phyloP scores from a whole-genome alignment of 2,113 vertebrate genomes.

The Leucoraja erinaceus region DNA sequence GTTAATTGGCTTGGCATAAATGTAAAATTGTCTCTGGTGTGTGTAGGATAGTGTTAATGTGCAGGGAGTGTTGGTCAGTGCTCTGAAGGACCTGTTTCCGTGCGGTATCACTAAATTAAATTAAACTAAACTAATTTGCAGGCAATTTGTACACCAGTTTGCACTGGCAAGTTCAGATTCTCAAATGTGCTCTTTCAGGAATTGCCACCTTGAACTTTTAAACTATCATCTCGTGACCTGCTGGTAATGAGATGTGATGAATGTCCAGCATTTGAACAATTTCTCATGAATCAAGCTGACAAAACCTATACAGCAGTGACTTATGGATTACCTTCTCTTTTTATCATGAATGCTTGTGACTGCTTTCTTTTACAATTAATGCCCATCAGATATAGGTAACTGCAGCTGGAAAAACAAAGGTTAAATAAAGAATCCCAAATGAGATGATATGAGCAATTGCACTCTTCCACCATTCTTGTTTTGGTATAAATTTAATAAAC shows the following conservation, averaged over 20 bases:
- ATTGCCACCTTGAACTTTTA: not conserved
- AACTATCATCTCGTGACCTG: not conserved
- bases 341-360: not conserved
- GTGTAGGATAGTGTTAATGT: no score
- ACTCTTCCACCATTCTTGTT: not conserved
- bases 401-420: not conserved
- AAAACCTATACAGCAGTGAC: not conserved
- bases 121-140: no score
- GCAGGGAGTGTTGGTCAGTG: no score
- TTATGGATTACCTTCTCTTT: not conserved
- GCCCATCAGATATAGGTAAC: not conserved
- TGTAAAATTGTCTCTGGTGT: no score
- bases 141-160: not conserved
- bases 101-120: no score
- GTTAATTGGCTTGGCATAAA: no score
- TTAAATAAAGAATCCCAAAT: not conserved
- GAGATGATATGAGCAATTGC: not conserved
- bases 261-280: not conserved
- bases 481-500: not conserved
- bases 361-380: not conserved
- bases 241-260: constrained; percentile 12
- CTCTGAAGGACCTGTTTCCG: no score
- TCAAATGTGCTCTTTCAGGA: not conserved
- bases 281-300: not conserved
- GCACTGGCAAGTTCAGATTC: not conserved